These are phyloP conservation scores for Pseudorhiza aurosa DNA, from an alignment of 30 jellyfish, hydroid and myxozoan species.

Conservation along the genomic window DNA sequence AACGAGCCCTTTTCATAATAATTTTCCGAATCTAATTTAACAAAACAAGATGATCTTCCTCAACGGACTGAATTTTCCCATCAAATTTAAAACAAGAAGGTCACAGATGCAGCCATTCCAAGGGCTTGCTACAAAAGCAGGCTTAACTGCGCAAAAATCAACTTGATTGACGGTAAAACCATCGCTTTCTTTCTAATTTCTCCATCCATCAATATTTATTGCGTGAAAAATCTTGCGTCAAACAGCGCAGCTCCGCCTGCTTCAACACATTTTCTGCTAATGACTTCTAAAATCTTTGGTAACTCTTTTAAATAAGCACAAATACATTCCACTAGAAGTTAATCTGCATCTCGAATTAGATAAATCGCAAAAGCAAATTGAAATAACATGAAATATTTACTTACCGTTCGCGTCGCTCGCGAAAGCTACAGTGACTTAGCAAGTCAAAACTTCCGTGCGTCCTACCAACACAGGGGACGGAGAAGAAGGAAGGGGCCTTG, in stretches of 20 bases:
- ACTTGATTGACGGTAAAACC: conserved; percentile 15
- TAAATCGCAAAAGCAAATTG: background rate
- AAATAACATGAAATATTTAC: conserved; percentile 12
- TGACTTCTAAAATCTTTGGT: conserved; percentile 27
- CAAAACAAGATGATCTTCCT: conserved; percentile 12
- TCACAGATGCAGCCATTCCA: conserved; percentile 14
- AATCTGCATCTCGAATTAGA: background rate
- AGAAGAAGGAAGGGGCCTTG: too few relatives aligned
- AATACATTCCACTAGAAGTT: background rate
- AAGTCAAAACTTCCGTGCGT: too few relatives aligned
- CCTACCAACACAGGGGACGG: too few relatives aligned
- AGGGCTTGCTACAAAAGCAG: background rate
- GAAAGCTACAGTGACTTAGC: too few relatives aligned
- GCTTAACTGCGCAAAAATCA: background rate
- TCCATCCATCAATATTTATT: conserved; percentile 27
- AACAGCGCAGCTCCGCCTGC: conserved; percentile 48
- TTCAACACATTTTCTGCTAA: conserved; percentile 1
- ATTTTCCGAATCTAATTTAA: conserved; percentile 9
- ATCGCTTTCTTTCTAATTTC: conserved; percentile 21
- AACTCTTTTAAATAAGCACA: conserved; percentile 8
- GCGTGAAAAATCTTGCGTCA: conserved; percentile 6
- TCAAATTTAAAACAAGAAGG: conserved; percentile 13
- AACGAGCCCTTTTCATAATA: conserved; percentile 16
- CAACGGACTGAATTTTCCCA: conserved; percentile 54
- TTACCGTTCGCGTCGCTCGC: too few relatives aligned